These are phyloP conservation scores for Lissocephala sabroskyi DNA, from an alignment of 2,888 invertebrate genomes.

Conservation along the genomic window DNA sequence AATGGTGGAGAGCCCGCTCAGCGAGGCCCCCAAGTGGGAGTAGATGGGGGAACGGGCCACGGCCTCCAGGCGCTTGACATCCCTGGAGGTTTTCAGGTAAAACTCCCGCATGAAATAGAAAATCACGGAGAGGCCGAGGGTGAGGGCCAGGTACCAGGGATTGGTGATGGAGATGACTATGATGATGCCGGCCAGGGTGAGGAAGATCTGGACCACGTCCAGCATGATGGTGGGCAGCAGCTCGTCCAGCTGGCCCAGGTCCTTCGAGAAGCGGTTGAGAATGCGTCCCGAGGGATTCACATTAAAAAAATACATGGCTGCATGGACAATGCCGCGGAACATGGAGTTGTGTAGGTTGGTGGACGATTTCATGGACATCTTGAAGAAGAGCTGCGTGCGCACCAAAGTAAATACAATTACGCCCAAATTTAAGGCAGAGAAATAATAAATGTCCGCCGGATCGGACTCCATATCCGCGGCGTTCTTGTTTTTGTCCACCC, in stretches of 20 bases:
- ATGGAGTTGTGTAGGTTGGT: conserved; percentile 85
- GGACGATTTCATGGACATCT: conserved; percentile 81
- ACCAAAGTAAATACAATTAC: conserved; percentile 67
- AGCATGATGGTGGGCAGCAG: conserved; percentile 70
- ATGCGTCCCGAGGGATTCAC: conserved; percentile 87
- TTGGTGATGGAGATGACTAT: conserved; percentile 84
- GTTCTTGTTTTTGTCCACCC: conserved; percentile 51
- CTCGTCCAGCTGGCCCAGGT: conserved; percentile 78
- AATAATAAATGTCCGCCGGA: conserved; percentile 72
- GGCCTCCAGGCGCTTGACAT: conserved; percentile 86
- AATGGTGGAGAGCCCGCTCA: conserved; percentile 93
- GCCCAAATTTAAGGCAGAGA: conserved; percentile 72
- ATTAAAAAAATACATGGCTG: conserved; percentile 90
- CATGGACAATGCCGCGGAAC: conserved; percentile 84
- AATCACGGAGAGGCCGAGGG: conserved; percentile 78
- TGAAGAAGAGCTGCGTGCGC: conserved; percentile 73
- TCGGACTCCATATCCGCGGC: conserved; percentile 23
- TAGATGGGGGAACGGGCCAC: conserved; percentile 94
- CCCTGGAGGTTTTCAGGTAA: conserved; percentile 85
- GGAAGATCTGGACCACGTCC: conserved; percentile 79
- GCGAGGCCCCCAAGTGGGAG: conserved; percentile 89
- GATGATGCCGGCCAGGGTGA: conserved; percentile 84
- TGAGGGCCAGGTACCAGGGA: conserved; percentile 81
- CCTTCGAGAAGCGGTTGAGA: conserved; percentile 91
- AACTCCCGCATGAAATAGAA: conserved; percentile 84